A percentile compares a stretch with the other conserved stretches of the same genome.
Evolutionary conservation across 2,888 invertebrate genomes (phyloP).

Genomic region (Scaptomyza caliginosa): DNA sequence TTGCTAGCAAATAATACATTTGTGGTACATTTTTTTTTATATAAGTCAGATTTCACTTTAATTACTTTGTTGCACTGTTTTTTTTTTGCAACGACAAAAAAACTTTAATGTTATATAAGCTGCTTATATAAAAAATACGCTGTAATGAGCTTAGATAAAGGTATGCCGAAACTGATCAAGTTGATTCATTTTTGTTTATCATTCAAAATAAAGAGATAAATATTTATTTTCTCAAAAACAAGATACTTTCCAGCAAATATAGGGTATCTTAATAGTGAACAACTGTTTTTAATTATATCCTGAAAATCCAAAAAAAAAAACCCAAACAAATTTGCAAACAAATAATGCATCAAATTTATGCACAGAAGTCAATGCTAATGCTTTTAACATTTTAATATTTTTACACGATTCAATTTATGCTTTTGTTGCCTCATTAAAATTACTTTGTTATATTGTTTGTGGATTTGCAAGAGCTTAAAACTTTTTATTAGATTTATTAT

Average conservation of each 20-base stretch:
- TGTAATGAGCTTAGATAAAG: not conserved
- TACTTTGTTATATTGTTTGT: slow-evolving; percentile 2
- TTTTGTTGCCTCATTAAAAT: slow-evolving; percentile 9
- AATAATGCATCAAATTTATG: slow-evolving; percentile 53
- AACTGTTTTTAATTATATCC: slow-evolving; percentile 36
- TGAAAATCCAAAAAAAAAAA: slow-evolving; percentile 17
- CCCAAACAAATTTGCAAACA: slow-evolving; percentile 16
- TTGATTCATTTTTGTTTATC: too few relatives aligned
- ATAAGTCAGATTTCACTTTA: slow-evolving; percentile 42
- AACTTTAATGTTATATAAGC: not conserved
- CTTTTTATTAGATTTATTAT: not conserved
- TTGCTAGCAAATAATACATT: slow-evolving; percentile 28
- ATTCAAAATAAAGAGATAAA: too few relatives aligned
- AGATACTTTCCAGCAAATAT: too few relatives aligned
- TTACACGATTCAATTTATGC: slow-evolving; percentile 5
- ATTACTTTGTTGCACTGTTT: slow-evolving; percentile 33
- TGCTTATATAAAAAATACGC: not conserved
- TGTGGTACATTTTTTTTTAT: slow-evolving; percentile 11
- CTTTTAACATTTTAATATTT: slow-evolving; percentile 24
- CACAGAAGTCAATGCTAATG: slow-evolving; percentile 54
- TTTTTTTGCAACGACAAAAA: slow-evolving; percentile 19
- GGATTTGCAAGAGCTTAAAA: not conserved
- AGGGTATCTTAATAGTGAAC: slow-evolving; percentile 5
- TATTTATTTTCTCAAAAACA: too few relatives aligned
- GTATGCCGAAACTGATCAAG: not conserved